These are phyloP conservation scores for Myanophis thanlyinensis DNA, from an alignment of 2,113 vertebrate species.

Conservation along the genomic window DNA sequence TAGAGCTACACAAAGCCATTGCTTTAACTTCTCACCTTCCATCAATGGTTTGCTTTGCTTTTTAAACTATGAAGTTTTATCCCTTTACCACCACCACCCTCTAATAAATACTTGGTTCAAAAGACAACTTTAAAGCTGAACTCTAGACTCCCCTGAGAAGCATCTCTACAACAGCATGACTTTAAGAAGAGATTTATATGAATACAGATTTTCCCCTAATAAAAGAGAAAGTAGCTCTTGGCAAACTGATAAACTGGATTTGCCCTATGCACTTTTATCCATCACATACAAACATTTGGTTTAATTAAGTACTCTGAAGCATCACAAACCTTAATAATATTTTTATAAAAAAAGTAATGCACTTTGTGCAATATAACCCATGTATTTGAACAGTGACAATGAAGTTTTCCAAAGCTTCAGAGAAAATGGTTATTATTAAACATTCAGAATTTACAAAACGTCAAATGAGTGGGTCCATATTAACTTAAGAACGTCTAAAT, in stretches of 20 bases:
- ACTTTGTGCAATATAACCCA: background rate
- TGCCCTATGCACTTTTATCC: background rate
- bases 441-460: background rate
- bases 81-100: too few relatives aligned
- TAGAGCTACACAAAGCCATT: background rate
- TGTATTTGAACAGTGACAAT: background rate
- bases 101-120: background rate
- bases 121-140: background rate
- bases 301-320: constrained; percentile 3
- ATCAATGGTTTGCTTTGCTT: background rate
- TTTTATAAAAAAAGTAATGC: background rate
- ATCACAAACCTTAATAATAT: background rate
- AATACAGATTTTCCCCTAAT: background rate
- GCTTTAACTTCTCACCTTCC: background rate
- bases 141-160: background rate
- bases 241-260: background rate
- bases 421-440: background rate
- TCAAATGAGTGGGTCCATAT: background rate
- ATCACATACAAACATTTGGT: background rate
- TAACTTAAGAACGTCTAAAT: background rate
- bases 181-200: constrained; percentile 15
- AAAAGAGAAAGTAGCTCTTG: constrained; percentile 14
- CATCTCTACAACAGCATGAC: background rate
- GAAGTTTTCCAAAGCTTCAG: background rate
- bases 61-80: background rate